Conservation (phyloP, 2,888 invertebrate species). For the Cephus spinipes region DNA sequence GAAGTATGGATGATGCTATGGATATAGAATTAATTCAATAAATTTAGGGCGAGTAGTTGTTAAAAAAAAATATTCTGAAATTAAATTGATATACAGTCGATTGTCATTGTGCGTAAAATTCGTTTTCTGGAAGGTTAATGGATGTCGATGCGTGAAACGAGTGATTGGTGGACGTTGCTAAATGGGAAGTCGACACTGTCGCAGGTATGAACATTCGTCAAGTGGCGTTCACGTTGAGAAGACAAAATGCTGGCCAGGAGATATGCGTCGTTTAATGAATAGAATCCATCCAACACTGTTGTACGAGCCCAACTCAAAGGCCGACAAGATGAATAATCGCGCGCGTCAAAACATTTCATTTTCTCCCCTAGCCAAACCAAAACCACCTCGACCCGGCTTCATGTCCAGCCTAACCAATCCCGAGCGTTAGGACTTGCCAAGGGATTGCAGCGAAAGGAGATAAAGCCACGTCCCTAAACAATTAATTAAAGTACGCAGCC, state of each 20-base stretch:
- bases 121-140: not conserved
- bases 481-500: constrained; percentile 4
- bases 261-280: constrained; percentile 36
- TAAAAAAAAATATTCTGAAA: not conserved
- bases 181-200: not conserved
- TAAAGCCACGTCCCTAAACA: constrained; percentile 2
- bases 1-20: too few relatives aligned
- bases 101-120: not conserved
- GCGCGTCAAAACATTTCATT: constrained; percentile 45
- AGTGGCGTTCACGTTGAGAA: constrained; percentile 6
- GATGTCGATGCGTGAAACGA: not conserved
- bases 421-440: not conserved
- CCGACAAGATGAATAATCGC: constrained; percentile 47
- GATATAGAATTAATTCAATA: too few relatives aligned
- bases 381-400: constrained; percentile 2
- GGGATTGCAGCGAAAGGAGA: not conserved
- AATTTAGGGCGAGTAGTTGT: too few relatives aligned
- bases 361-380: constrained; percentile 23
- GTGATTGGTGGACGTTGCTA: not conserved
- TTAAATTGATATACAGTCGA: too few relatives aligned
- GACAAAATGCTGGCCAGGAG: constrained; percentile 23
- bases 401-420: not conserved
- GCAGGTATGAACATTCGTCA: not conserved
- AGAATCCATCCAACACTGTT: constrained; percentile 33
- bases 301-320: constrained; percentile 33